Conservation (phyloP, 2,797 vertebrate species). For the Picus viridis region DNA sequence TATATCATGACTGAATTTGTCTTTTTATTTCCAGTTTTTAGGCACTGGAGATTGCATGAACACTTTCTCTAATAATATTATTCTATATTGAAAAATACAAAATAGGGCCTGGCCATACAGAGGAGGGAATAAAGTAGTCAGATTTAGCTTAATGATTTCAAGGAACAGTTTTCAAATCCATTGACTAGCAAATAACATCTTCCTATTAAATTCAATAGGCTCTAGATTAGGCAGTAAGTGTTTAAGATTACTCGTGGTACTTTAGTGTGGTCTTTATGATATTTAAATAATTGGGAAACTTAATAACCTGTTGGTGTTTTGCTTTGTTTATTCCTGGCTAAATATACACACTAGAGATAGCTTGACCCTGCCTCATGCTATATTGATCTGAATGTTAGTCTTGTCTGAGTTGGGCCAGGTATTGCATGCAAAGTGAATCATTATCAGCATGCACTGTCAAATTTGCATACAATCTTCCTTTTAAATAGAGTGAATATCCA, state of each 20-base stretch:
- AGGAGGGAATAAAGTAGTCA: background rate
- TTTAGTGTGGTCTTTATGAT: background rate
- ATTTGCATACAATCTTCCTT: background rate
- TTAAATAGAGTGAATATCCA: background rate
- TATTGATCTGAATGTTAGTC: background rate
- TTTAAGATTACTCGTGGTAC: background rate
- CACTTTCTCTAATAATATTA: background rate
- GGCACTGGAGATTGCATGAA: background rate
- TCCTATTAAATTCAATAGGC: background rate
- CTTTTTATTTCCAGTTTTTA: background rate
- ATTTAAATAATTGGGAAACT: background rate
- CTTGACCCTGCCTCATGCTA: background rate
- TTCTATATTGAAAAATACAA: background rate
- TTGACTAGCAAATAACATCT: background rate
- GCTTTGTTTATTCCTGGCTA: background rate
- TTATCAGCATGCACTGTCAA: background rate
- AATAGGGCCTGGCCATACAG: background rate
- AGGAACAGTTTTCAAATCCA: background rate
- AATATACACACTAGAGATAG: background rate
- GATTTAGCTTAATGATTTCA: background rate
- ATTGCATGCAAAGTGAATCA: background rate
- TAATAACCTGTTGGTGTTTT: background rate
- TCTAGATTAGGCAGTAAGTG: background rate
- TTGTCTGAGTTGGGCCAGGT: background rate
- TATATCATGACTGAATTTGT: background rate